These are phyloP conservation scores for Oryzaephilus surinamensis DNA, from an alignment of 1,140 invertebrate genomes.

Conservation along the genomic window DNA sequence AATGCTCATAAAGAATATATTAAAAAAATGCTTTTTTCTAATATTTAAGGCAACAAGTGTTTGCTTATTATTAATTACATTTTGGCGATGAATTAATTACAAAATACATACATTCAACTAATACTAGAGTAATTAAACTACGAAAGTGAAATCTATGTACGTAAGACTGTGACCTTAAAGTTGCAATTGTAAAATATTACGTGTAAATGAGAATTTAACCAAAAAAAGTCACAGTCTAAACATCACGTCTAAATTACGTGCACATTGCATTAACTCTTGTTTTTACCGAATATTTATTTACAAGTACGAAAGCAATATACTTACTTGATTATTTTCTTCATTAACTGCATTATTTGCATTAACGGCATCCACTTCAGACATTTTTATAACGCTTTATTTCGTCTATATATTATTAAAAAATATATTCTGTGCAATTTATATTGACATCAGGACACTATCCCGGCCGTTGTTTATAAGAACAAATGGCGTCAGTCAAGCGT, in stretches of 20 bases:
- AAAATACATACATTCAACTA: not conserved
- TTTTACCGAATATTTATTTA: slow-evolving; percentile 16
- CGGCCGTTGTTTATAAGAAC: slow-evolving; percentile 37
- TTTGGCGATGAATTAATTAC: not conserved
- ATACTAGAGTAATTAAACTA: not conserved
- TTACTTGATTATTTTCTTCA: slow-evolving; percentile 35
- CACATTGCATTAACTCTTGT: slow-evolving; percentile 30
- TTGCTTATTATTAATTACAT: no score
- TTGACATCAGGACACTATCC: slow-evolving; percentile 25
- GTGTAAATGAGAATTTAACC: slow-evolving; percentile 12
- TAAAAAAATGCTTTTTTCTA: slow-evolving; percentile 16
- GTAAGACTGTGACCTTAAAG: slow-evolving; percentile 20
- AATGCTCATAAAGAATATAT: slow-evolving; percentile 21
- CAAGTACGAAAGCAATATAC: slow-evolving; percentile 14
- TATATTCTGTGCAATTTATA: slow-evolving; percentile 15
- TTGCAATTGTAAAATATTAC: not conserved
- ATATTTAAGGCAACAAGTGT: not conserved
- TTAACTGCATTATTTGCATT: slow-evolving; percentile 30
- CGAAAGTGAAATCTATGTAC: not conserved
- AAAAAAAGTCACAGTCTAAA: slow-evolving; percentile 29
- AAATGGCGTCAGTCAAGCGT: slow-evolving; percentile 38
- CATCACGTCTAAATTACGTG: slow-evolving; percentile 26
- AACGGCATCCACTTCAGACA: slow-evolving; percentile 35
- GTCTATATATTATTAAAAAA: slow-evolving; percentile 7
- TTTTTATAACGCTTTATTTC: slow-evolving; percentile 27